phyloP scores from a whole-genome alignment of 37 sponge, comb jelly and placozoan genomes.

The Bolinopsis microptera region DNA sequence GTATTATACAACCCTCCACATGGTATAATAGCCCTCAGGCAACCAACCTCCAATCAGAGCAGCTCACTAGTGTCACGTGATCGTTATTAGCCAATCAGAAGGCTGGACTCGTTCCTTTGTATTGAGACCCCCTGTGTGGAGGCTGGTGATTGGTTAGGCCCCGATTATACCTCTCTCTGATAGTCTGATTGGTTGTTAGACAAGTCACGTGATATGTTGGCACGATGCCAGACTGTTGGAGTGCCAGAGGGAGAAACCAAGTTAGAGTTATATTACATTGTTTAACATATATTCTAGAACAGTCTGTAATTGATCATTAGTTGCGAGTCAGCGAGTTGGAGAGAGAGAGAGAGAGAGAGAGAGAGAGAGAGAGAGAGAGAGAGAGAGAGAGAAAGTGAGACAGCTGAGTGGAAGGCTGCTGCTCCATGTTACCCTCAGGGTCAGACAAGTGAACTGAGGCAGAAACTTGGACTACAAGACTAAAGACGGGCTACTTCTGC shows the following conservation, averaged over 20 bases:
- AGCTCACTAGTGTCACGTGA: background rate
- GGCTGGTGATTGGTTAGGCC: background rate
- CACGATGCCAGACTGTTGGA: background rate
- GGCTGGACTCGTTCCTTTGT: no score
- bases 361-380: slow-evolving; percentile 20
- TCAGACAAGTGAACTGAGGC: background rate
- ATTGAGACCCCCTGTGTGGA: background rate
- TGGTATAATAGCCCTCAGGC: background rate
- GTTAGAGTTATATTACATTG: background rate
- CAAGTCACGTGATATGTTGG: background rate
- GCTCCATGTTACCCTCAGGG: background rate
- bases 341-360: slow-evolving; percentile 17
- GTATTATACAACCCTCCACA: background rate
- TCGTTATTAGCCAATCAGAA: background rate
- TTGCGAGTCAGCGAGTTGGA: background rate
- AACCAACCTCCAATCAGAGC: background rate
- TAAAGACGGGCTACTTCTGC: no score
- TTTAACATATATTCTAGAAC: background rate
- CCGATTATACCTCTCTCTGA: background rate
- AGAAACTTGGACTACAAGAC: background rate
- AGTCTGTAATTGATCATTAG: background rate
- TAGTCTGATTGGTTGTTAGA: background rate
- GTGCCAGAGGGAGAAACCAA: background rate
- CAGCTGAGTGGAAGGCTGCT: background rate
- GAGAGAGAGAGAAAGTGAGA: slow-evolving; percentile 50